A percentile compares a stretch with the other conserved stretches of the same genome.
Evolutionary conservation across 92 coral and sea anemone species (phyloP).

Genomic region (Porites rus): DNA sequence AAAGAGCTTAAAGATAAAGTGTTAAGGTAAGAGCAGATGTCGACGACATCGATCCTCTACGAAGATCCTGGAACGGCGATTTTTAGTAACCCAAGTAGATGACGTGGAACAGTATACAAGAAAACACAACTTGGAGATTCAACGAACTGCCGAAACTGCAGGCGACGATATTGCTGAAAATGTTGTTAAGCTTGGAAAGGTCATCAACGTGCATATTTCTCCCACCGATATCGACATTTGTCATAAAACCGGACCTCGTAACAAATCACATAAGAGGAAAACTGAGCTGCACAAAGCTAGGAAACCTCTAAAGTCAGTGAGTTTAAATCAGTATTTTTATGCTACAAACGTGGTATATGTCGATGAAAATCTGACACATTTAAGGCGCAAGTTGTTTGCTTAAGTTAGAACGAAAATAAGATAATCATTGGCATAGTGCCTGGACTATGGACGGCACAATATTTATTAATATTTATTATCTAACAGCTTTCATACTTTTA

Average conservation of each 20-base stretch:
- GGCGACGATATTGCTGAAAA: not conserved
- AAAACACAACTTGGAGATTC: slow-evolving; percentile 7
- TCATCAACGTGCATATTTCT: slow-evolving; percentile 4
- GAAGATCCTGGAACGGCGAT: slow-evolving; percentile 10
- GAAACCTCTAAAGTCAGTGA: too few species aligned
- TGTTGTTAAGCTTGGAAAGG: slow-evolving; percentile 14
- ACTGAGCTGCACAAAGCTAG: too few species aligned
- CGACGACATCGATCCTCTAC: not conserved
- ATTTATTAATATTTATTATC: too few species aligned
- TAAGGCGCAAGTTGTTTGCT: too few species aligned
- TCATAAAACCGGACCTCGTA: not conserved
- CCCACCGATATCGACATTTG: too few species aligned
- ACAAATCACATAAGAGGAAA: not conserved
- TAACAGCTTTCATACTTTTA: too few species aligned
- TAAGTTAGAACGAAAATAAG: too few species aligned
- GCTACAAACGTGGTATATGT: too few species aligned
- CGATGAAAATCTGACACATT: too few species aligned
- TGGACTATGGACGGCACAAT: too few species aligned
- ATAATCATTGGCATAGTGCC: too few species aligned
- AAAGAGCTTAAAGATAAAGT: not conserved
- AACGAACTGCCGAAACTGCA: not conserved
- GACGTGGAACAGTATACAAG: not conserved
- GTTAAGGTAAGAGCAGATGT: not conserved
- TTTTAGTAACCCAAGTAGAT: slow-evolving; percentile 4
- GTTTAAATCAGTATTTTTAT: too few species aligned